Percentiles rank a stretch among this genome's conserved stretches.
These are phyloP conservation scores for Pedionomus torquatus DNA, from an alignment of 2,113 vertebrate genomes.

Conservation along the genomic window DNA sequence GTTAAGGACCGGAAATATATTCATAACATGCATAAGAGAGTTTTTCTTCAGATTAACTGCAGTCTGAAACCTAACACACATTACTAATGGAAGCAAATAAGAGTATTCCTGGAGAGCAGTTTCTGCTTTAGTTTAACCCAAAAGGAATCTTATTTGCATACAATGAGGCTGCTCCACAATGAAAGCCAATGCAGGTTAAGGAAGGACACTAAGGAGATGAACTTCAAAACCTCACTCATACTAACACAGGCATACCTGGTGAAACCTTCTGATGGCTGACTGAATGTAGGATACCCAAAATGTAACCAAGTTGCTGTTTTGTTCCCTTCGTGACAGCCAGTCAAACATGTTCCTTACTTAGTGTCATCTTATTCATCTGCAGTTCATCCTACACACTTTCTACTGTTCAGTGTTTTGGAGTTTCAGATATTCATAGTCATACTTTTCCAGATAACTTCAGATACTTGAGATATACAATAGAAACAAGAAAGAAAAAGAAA, in stretches of 20 bases:
- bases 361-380: neutral
- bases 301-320: neutral
- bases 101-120: neutral
- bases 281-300: neutral
- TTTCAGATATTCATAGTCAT: neutral
- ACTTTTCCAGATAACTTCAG: neutral
- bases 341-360: neutral
- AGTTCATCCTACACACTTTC: neutral
- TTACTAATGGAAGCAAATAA: neutral
- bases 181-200: neutral
- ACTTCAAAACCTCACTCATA: neutral
- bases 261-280: neutral
- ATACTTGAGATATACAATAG: neutral
- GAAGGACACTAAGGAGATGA: neutral
- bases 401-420: neutral
- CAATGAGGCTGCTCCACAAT: neutral
- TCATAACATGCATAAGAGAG: neutral
- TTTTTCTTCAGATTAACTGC: neutral
- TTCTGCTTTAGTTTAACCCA: neutral
- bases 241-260: neutral
- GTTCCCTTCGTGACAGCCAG: conserved; percentile 6
- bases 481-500: accelerated
- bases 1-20: neutral
- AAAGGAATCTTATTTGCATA: neutral
- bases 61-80: neutral